These are phyloP conservation scores for Hydrozoanthus gracilis DNA, from an alignment of 92 coral and sea anemone genomes.

Conservation along the genomic window DNA sequence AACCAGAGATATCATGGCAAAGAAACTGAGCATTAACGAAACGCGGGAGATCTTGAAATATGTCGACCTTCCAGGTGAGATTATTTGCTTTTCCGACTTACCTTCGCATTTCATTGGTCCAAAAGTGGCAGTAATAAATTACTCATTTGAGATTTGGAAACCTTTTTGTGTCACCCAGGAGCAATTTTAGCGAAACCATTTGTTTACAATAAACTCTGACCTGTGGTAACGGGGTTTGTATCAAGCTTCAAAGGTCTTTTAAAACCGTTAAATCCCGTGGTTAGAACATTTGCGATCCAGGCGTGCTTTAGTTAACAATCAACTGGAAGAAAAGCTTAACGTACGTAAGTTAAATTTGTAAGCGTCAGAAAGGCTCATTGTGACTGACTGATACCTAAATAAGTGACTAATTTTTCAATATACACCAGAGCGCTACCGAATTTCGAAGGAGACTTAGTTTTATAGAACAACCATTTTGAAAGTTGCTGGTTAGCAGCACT, in stretches of 20 bases:
- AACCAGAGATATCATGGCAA: neutral
- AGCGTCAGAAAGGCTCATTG: too few species aligned
- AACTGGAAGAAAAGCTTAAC: too few species aligned
- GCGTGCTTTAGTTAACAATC: too few species aligned
- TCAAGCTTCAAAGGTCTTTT: neutral
- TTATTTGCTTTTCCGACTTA: neutral
- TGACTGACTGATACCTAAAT: too few species aligned
- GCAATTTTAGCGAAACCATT: neutral
- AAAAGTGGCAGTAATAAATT: neutral
- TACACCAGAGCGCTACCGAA: too few species aligned
- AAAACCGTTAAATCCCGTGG: too few species aligned
- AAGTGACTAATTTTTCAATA: too few species aligned
- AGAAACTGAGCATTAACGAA: constrained; percentile 9
- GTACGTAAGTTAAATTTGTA: too few species aligned
- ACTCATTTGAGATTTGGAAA: neutral
- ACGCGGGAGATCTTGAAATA: constrained; percentile 26
- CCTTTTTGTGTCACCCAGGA: neutral
- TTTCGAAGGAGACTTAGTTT: too few species aligned
- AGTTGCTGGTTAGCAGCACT: too few species aligned
- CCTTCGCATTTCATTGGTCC: neutral
- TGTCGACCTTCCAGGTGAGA: constrained; percentile 35
- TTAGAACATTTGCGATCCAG: too few species aligned
- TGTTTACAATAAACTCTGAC: neutral
- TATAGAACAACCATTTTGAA: too few species aligned
- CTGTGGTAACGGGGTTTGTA: neutral